Evolutionary conservation across 1,140 invertebrate genomes (phyloP), one percentile per base, ranked within the genome.

Genomic region (Leptinotarsa texana): DNA sequence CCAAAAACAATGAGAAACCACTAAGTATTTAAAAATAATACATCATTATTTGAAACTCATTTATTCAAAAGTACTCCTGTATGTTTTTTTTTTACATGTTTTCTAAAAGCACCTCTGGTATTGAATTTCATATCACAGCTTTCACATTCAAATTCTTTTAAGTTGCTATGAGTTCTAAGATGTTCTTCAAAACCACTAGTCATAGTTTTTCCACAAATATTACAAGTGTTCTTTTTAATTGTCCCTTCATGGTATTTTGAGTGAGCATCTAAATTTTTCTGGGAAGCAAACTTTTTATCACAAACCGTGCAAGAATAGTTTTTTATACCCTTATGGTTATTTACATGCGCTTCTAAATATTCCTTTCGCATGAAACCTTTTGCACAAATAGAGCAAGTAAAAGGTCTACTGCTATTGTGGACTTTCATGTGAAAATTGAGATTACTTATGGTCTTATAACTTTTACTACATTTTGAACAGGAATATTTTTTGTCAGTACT

Each of bases 351-450:
- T 79, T 84, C 82, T 17, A 82, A 74, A 73, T 84, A 83, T 73
- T 84, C 83, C 63, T 83, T 83, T 15, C 83, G 57, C 77, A 83
- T 79, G 68, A 83, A 84, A 18, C 82, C 82, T 77, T 82, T 84
- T n/a, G 80, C 75, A 68, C 83, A 84, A 21, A 82, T 77, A 4
- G 63, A 15, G 72, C 83, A 84, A 13, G 57, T 76, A 65, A 77
- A 83, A 2, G 83, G 83, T 57, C 83, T 66, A 42, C 74, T 75
- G 18, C 77, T 75, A 66, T 77, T 76, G 72, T 84, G 84, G 51
- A 80, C 76, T 77, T 84, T 86, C 75, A 82, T 81, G 73, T 86
- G 85, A 68, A 83, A 84, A 66, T 84, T 83, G 48, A 86, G 76
- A 70, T 84, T 84, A 63, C 82, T 83, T 17, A 83, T 18, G 2